These are phyloP conservation scores for Ptyas mucosa DNA, from an alignment of 2,113 vertebrate species.

Conservation along the genomic window DNA sequence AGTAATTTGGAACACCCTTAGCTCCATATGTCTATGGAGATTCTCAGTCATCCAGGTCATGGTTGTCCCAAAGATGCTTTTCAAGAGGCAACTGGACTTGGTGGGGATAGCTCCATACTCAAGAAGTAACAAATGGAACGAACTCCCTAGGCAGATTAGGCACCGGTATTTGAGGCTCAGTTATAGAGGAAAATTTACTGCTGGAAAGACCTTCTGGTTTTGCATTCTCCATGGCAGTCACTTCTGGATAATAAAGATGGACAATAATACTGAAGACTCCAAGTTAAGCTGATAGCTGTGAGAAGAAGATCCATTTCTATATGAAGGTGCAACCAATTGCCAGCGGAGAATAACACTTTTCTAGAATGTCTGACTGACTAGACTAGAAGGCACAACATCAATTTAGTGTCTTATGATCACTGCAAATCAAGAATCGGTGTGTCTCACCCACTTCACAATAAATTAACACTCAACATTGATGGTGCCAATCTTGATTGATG, in stretches of 20 bases:
- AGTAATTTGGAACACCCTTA: not conserved
- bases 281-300: not conserved
- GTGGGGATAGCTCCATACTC: not conserved
- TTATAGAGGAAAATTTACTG: not conserved
- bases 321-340: not conserved
- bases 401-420: not conserved
- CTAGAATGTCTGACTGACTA: not conserved
- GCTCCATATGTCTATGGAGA: no score
- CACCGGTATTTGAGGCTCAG: not conserved
- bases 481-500: not conserved
- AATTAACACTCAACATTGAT: not conserved
- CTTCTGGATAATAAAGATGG: not conserved
- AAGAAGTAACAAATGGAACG: rapidly evolving
- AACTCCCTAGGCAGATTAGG: rapidly evolving
- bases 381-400: no score
- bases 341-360: not conserved
- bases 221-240: not conserved
- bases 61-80: no score
- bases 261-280: not conserved
- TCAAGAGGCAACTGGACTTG: no score
- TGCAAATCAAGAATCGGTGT: not conserved
- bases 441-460: not conserved
- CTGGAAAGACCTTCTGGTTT: not conserved
- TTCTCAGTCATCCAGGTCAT: no score
- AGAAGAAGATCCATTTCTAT: not conserved